Evolutionary conservation across 2,113 vertebrate genomes (phyloP).

Genomic region (Rhabdomys dilectus): DNA sequence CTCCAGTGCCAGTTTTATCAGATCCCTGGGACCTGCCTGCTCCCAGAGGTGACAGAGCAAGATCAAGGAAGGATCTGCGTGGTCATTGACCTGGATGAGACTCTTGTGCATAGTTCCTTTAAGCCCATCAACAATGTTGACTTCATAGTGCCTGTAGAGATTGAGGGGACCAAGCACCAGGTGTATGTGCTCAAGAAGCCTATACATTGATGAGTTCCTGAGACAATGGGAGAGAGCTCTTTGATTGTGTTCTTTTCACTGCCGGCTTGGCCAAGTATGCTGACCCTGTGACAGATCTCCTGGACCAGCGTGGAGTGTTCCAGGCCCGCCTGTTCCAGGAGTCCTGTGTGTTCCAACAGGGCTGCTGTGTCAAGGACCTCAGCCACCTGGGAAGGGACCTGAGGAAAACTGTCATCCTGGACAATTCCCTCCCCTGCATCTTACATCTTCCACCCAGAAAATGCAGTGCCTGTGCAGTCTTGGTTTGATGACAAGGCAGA

Average conservation of each 20-base stretch:
- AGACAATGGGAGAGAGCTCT: constrained; percentile 93
- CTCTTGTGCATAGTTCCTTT: constrained; percentile 96
- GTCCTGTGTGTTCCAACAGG: constrained; percentile 95
- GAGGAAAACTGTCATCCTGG: constrained; percentile 93
- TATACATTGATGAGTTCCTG: constrained; percentile 94
- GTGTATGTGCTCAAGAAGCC: constrained; percentile 95
- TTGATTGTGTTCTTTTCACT: constrained; percentile 95
- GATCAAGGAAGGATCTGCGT: constrained; percentile 95
- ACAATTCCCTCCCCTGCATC: constrained; percentile 95
- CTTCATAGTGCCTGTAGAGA: constrained; percentile 96
- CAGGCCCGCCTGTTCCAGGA: constrained; percentile 92
- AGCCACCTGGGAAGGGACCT: constrained; percentile 93
- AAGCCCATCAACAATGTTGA: constrained; percentile 97
- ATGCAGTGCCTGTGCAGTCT: constrained; percentile 94
- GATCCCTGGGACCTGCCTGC: constrained; percentile 89
- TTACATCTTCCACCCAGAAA: constrained; percentile 95
- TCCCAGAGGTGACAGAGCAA: constrained; percentile 91
- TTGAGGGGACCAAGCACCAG: constrained; percentile 96
- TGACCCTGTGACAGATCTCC: constrained; percentile 93
- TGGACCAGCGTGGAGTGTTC: constrained; percentile 92
- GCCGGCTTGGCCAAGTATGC: constrained; percentile 95
- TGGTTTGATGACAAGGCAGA: constrained; percentile 96
- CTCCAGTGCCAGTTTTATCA: constrained; percentile 89
- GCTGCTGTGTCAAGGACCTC: constrained; percentile 95
- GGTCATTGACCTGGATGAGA: constrained; percentile 97